A percentile compares a stretch with the other conserved stretches of the same genome.
phyloP scores from a whole-genome alignment of 1,140 invertebrate species.

The Euwallacea fornicatus region DNA sequence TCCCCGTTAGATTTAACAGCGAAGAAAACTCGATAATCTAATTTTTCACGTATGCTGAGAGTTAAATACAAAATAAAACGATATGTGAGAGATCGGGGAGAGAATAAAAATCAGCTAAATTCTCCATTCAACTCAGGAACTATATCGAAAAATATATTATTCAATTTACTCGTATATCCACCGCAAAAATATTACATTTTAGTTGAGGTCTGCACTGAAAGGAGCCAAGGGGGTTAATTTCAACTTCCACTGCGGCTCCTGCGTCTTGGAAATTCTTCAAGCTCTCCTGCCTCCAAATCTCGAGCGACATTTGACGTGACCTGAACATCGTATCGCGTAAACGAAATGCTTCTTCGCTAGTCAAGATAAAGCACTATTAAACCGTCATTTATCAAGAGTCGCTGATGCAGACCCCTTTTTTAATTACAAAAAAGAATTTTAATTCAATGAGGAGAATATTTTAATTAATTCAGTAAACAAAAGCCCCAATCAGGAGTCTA shows the following conservation, averaged over 20 bases:
- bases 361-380: no score
- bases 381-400: no score
- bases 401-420: background rate
- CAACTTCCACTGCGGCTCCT: slow-evolving; percentile 10
- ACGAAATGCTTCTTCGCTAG: background rate
- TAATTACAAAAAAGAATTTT: background rate
- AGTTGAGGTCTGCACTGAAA: slow-evolving; percentile 27
- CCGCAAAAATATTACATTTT: slow-evolving; percentile 25
- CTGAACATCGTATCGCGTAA: slow-evolving; percentile 14
- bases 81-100: no score
- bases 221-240: slow-evolving; percentile 28
- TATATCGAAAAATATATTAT: slow-evolving; percentile 30
- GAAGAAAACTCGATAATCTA: background rate
- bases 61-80: no score
- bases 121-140: slow-evolving; percentile 14
- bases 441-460: slow-evolving; percentile 11
- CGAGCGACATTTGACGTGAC: slow-evolving; percentile 23
- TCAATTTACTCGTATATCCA: slow-evolving; percentile 29
- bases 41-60: no score
- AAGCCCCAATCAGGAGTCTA: slow-evolving; percentile 16
- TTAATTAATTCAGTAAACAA: slow-evolving; percentile 29
- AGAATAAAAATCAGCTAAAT: background rate
- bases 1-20: no score
- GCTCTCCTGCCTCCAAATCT: slow-evolving; percentile 16
- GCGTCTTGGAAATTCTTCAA: slow-evolving; percentile 23